Conservation (phyloP, 2,888 invertebrate genomes). For the Sussaba pulchella region DNA sequence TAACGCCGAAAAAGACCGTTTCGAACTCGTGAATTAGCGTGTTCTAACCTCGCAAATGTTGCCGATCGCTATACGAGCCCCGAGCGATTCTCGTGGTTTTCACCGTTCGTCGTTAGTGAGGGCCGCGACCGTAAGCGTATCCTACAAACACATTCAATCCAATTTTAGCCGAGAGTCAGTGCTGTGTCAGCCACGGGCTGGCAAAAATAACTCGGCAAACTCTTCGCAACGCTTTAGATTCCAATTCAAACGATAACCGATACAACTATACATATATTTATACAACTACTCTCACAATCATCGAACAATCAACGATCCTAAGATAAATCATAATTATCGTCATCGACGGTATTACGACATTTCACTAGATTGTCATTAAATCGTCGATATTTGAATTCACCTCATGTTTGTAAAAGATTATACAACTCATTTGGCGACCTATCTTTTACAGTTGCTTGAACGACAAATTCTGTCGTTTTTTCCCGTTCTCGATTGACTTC, state of each 20-base stretch:
- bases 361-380: constrained; percentile 6
- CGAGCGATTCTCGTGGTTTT: constrained; percentile 36
- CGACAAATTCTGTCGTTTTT: constrained; percentile 23
- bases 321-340: constrained; percentile 13
- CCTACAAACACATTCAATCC: constrained; percentile 55
- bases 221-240: constrained; percentile 55
- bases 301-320: neutral
- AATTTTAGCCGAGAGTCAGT: constrained; percentile 65
- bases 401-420: constrained; percentile 24
- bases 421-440: constrained; percentile 13
- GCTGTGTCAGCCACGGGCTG: constrained; percentile 65
- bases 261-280: neutral
- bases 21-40: constrained; percentile 41
- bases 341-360: neutral
- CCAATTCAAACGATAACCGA: constrained; percentile 50
- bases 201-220: constrained; percentile 67
- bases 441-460: neutral
- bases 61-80: neutral
- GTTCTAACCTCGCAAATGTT: constrained; percentile 33
- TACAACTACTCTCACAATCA: neutral
- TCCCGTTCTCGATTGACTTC: neutral
- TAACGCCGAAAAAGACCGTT: constrained; percentile 33
- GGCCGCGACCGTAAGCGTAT: constrained; percentile 24
- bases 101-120: constrained; percentile 40
- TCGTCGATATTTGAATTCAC: constrained; percentile 36